Base-by-base conservation (phyloP, 2,888 invertebrate species). In the Melipona bicolor region DNA sequence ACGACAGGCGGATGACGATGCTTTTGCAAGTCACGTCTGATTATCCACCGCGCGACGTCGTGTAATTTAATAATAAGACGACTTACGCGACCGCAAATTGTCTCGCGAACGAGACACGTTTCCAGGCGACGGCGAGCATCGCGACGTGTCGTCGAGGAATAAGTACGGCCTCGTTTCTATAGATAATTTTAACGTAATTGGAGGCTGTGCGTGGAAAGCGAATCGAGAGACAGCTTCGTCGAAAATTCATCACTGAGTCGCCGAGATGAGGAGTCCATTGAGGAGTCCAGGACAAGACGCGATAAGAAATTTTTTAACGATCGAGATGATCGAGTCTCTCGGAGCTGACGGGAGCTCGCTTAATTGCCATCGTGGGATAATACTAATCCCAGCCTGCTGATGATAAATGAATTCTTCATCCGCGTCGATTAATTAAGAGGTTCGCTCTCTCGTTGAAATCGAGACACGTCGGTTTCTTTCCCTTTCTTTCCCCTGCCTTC, bases 401-500 rank as follows among this genome's bases (percentile, higher is more conserved):
- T 80, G 67, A 81, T 59, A 73, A 81, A 81, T 81, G 81, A 70
- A 73, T 81, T 71, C 52, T 54, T 75, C 52, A 61, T 71, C 36
- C 70, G 15, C 52, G 49, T 64, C n/a, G 52, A 82, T 75, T 67
- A 71, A 83, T 81, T 62, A 67, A 52, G 15, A 32, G 17, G 0
- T 5, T 32, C 17, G 13, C 6, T 19, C 36, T 17, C 21, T 50
- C 56, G 36, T 69, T 24, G n/a, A 62, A 36, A 5, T 19, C n/a
- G 54, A 49, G 62, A 52, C 68, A 61, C 62, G 32, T 27, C 71
- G 61, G 21, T 50, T 67, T 27, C 59, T n/a, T n/a, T 54, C 27
- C 54, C 32, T 70, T 70, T 65, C 70, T 59, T 49, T 49, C 32
- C 32, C 17, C 56, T n/a, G 50, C 24, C 19, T 13, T 15, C 62